Evolutionary conservation across 2,797 vertebrate species (phyloP).

Genomic region (Tokudaia muenninki): DNA sequence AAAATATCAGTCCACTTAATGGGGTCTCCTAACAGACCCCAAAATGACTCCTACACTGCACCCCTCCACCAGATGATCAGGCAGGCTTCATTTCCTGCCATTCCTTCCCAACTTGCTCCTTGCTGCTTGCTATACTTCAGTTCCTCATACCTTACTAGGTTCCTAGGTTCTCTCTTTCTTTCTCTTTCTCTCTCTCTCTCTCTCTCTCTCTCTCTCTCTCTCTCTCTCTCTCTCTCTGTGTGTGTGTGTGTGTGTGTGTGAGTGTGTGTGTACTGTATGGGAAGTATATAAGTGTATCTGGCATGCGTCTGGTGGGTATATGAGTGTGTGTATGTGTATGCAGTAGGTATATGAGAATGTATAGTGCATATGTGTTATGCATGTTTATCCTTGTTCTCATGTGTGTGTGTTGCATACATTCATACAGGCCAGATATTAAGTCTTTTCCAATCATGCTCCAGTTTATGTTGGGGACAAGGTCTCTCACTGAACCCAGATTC

Average conservation of each 20-base stretch:
- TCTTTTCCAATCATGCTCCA: not conserved
- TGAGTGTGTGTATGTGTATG: not conserved
- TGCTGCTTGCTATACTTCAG: not conserved
- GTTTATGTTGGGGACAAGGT: not conserved
- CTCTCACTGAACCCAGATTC: not conserved
- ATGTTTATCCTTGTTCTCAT: not conserved
- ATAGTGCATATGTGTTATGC: not conserved
- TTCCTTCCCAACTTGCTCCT: not conserved
- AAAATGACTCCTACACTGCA: not conserved
- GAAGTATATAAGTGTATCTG: not conserved
- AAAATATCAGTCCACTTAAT: slow-evolving; percentile 25
- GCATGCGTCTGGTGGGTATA: not conserved
- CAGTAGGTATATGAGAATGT: not conserved
- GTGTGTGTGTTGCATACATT: too few relatives aligned
- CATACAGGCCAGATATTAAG: not conserved
- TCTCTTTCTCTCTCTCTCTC: not conserved
- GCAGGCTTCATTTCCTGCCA: not conserved
- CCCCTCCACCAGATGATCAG: not conserved
- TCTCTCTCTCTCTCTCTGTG: not conserved
- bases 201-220: not conserved
- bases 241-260: not conserved
- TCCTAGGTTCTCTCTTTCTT: too few relatives aligned
- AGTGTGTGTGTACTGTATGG: not conserved
- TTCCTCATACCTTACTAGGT: not conserved
- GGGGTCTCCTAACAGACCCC: not conserved